Evolutionary conservation across 1,140 invertebrate species (phyloP), one percentile per base, ranked within the genome.

Genomic region (Harpegnathos saltator): DNA sequence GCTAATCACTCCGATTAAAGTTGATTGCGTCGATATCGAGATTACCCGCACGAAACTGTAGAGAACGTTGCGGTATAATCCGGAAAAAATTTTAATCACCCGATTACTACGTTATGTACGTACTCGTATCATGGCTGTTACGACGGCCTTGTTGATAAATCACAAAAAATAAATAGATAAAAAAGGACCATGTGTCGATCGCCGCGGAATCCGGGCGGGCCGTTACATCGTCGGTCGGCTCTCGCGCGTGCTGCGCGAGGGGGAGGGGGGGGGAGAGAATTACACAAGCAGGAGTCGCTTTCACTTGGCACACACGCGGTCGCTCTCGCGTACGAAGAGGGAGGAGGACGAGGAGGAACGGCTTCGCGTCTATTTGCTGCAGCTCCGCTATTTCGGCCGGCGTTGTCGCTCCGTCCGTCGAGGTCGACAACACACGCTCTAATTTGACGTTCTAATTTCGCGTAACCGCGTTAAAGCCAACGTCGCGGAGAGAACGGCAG

Each of bases 391-490:
- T 80, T 84, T 84, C 48, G 74, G 82, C 58, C 69, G 78, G 58
- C 75, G 63, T 83, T 54, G 68, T 77, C 33, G 65, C 48, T 62
- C 48, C 38, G 58, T 74, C 50, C 66, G 85, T 87, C 77, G 86
- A 80, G 82, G 85, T 73, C 82, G 86, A 29, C 73, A 58, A 29
- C 73, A 58, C 62, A 72, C 82, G 86, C 56, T 87, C 82, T 72
- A 83, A 61, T 86, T 86, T 84, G 72, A 80, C 85, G 86, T 84
- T 88, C 85, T 85, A 87, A 87, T 88, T 88, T 66, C 75, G 77
- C 58, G 65, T 85, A 88, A 85, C 85, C 85, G 65, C 82, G 71
- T 87, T 82, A 87, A 58, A 65, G 69, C 63, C 29, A 72, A 24
- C 56, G 17, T 12, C 69, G 69, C 9, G 54, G 33, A 58, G 65